These are phyloP conservation scores for Natator depressus DNA, from an alignment of 2,113 vertebrate species.

Conservation along the genomic window DNA sequence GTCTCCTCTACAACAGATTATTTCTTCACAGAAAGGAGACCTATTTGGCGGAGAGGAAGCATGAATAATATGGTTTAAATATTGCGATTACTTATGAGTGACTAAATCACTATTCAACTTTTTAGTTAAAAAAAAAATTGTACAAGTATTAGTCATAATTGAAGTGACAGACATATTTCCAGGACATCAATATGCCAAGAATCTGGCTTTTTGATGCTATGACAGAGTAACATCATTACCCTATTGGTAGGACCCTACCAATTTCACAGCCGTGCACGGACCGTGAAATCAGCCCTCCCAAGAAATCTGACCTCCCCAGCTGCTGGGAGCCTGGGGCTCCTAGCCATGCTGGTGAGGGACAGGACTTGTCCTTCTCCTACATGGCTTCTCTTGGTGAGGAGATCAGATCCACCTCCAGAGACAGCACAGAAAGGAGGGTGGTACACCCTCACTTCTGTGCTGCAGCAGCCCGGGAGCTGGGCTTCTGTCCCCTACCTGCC, in stretches of 20 bases:
- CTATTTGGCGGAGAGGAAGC: conserved; percentile 72
- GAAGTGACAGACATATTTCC: neutral
- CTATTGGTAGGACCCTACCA: neutral
- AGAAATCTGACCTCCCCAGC: no score
- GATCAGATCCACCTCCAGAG: no score
- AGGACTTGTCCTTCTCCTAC: no score
- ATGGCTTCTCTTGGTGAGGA: no score
- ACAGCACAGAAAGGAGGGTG: no score
- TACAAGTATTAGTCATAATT: neutral
- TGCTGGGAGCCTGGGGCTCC: no score
- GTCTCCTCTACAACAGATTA: conserved; percentile 94
- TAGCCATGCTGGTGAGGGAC: no score
- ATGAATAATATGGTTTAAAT: neutral
- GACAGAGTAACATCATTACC: neutral
- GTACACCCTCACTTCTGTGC: no score
- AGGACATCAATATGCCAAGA: neutral
- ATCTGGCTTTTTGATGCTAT: neutral
- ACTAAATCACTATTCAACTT: neutral
- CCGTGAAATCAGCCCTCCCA: no score
- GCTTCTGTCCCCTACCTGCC: no score
- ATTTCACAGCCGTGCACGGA: no score
- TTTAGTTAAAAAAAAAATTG: neutral
- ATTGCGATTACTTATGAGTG: neutral
- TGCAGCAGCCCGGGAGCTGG: no score
- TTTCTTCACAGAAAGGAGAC: conserved; percentile 95